phyloP scores from a whole-genome alignment of 1,140 invertebrate genomes.

The Eubasilissa regina region DNA sequence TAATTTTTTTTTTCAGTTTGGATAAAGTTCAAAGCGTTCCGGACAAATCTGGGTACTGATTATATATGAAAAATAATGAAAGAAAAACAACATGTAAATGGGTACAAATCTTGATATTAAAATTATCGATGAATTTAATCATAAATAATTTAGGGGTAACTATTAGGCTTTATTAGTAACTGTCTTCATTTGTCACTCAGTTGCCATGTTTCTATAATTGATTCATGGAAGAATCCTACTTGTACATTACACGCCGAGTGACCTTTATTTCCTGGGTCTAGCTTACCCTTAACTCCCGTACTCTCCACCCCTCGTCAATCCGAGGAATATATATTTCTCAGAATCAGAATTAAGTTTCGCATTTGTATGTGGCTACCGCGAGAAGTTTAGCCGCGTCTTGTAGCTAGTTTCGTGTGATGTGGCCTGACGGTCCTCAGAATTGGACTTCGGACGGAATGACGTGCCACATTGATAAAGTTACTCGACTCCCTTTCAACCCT shows the following conservation, averaged over 20 bases:
- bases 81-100: too few relatives aligned
- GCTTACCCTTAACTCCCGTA: not conserved
- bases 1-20: too few relatives aligned
- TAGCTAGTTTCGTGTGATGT: slow-evolving; percentile 58
- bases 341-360: slow-evolving; percentile 58
- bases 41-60: too few relatives aligned
- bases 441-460: slow-evolving; percentile 29
- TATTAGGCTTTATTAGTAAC: not conserved
- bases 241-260: not conserved
- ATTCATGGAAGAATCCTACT: not conserved
- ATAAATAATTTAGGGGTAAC: not conserved
- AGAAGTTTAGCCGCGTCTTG: slow-evolving; percentile 55
- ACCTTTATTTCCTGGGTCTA: not conserved
- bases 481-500: slow-evolving; percentile 11
- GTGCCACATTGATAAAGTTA: slow-evolving; percentile 56
- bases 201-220: slow-evolving; percentile 11
- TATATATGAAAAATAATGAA: too few relatives aligned
- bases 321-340: slow-evolving; percentile 48
- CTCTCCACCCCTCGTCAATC: slow-evolving; percentile 35
- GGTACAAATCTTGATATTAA: too few relatives aligned
- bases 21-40: too few relatives aligned
- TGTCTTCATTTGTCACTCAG: not conserved
- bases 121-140: too few relatives aligned
- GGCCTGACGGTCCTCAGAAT: slow-evolving; percentile 46
- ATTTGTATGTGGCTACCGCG: slow-evolving; percentile 58